Conservation (phyloP, 2,888 invertebrate genomes). For the Trilocha varians region DNA sequence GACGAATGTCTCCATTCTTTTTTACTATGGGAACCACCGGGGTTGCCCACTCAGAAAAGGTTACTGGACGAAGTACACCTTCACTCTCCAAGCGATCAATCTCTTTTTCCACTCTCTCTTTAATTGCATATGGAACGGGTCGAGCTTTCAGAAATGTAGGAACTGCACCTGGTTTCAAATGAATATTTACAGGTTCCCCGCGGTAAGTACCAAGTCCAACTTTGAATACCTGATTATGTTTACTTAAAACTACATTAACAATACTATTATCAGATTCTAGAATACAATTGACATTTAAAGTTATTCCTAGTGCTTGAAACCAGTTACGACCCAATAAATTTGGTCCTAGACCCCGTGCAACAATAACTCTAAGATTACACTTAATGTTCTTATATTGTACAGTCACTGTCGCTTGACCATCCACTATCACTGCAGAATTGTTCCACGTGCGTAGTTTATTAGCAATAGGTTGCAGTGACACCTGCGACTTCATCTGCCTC, state of each 20-base stretch:
- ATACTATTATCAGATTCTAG: background rate
- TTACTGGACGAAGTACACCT: conserved; percentile 3
- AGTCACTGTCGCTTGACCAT: background rate
- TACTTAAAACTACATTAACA: background rate
- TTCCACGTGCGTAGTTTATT: too few relatives aligned
- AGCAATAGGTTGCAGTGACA: too few relatives aligned
- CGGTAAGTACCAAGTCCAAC: conserved; percentile 14
- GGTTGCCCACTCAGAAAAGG: conserved; percentile 20
- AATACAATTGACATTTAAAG: conserved; percentile 7
- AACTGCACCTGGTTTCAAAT: conserved; percentile 15
- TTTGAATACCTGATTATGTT: conserved; percentile 9
- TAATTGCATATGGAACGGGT: conserved; percentile 16
- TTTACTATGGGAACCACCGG: conserved; percentile 22
- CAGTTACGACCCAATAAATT: conserved; percentile 13
- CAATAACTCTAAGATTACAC: conserved; percentile 8
- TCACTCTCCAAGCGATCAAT: conserved; percentile 7
- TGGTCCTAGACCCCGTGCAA: conserved; percentile 7
- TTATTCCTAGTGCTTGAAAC: conserved; percentile 8
- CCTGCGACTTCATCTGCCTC: too few relatives aligned
- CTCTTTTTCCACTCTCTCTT: conserved; percentile 13
- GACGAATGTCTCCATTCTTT: conserved; percentile 11
- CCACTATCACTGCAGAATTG: background rate
- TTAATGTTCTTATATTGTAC: conserved; percentile 4
- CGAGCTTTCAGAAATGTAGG: conserved; percentile 19
- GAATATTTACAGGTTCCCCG: conserved; percentile 14